Evolutionary conservation across 2,797 vertebrate genomes (phyloP).

Genomic region (Selene dorsalis): DNA sequence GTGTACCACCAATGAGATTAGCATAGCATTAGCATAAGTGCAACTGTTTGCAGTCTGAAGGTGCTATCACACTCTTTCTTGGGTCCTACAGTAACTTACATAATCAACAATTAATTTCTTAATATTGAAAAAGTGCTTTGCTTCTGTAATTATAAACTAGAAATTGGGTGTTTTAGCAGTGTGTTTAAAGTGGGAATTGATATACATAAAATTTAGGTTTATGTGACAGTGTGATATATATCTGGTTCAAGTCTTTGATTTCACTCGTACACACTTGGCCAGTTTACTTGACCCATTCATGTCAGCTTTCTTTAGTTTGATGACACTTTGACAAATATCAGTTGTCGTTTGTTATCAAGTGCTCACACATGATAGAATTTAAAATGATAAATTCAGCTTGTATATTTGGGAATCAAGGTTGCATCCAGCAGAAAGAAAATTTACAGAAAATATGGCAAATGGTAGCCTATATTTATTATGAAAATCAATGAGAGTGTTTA

Average conservation of each 20-base stretch:
- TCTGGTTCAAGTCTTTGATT: background rate
- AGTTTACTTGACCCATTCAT: background rate
- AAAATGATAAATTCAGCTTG: background rate
- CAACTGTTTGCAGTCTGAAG: background rate
- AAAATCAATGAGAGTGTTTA: too few species aligned
- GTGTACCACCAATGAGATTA: background rate
- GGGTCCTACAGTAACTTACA: background rate
- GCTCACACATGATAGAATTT: background rate
- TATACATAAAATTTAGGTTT: background rate
- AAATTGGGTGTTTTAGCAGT: background rate
- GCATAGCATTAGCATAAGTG: background rate
- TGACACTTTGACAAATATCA: background rate
- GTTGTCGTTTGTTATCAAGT: background rate
- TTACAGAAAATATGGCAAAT: background rate
- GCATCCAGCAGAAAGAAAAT: background rate
- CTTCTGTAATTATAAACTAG: background rate
- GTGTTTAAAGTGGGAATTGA: background rate
- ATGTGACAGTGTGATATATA: background rate
- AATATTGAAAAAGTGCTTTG: background rate
- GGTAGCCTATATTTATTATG: too few species aligned
- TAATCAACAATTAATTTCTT: background rate
- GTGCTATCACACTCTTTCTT: background rate
- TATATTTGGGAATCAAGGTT: background rate
- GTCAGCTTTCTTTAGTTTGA: background rate
- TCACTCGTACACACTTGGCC: background rate